A percentile compares a stretch with the other conserved stretches of the same genome.
Conservation (phyloP, 2,888 invertebrate species). For the Eilema sororculum region DNA sequence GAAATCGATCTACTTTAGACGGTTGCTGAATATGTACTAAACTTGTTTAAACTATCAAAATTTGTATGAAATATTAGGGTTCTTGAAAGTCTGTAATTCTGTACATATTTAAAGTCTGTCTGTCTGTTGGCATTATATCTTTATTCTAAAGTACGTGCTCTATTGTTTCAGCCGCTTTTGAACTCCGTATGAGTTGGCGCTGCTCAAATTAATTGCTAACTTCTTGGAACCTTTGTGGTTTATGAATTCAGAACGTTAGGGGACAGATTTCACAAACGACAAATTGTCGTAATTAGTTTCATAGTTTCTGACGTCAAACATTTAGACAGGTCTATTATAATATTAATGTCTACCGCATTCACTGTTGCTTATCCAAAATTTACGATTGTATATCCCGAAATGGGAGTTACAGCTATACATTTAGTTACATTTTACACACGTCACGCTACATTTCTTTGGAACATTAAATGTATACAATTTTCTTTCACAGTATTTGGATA, state of each 20-base stretch:
- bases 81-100: background rate
- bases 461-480: too few species aligned
- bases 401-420: background rate
- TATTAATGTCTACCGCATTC: background rate
- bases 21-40: background rate
- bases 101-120: slow-evolving; percentile 29
- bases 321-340: background rate
- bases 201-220: slow-evolving; percentile 66
- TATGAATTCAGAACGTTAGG: slow-evolving; percentile 53
- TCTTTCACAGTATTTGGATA: too few species aligned
- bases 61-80: background rate
- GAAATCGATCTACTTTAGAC: background rate
- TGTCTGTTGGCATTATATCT: slow-evolving; percentile 58
- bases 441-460: too few species aligned
- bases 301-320: slow-evolving; percentile 38
- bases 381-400: background rate
- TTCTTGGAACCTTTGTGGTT: slow-evolving; percentile 62
- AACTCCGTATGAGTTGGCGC: slow-evolving; percentile 63
- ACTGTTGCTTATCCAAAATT: background rate
- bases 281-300: slow-evolving; percentile 44
- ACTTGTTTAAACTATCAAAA: too few species aligned
- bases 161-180: slow-evolving; percentile 64
- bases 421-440: too few species aligned
- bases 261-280: slow-evolving; percentile 51
- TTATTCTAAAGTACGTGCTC: slow-evolving; percentile 63